Evolutionary conservation across 2,113 vertebrate species (phyloP), one percentile per base, ranked within the genome.

Genomic region (Xiphias gladius): DNA sequence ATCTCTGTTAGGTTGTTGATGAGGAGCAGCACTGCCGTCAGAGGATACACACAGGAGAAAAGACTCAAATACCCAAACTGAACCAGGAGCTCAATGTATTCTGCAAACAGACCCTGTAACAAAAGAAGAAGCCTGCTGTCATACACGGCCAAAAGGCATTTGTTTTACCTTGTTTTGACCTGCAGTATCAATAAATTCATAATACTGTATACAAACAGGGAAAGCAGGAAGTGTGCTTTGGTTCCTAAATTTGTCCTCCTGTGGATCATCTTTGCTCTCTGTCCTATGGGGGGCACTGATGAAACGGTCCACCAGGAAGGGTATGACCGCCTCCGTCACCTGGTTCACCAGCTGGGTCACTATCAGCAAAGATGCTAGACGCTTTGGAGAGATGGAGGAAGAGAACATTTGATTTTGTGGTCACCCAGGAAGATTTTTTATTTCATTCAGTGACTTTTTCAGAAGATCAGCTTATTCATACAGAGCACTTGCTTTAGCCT

Each of bases 1-100:
- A 96, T 96, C 91, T 96, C 96, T 0, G 94, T 96, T 19, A 96
- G 22, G 89, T 96, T 96, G 84, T 96, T 96, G 73, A 96, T 83
- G 65, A 96, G 92, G 79, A 96, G 88, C 64, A 96, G 80, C 16
- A 95, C 79, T 0, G 96, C 95, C 0, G 95, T 96, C 73, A 96
- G 90, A 22, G 96, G 96, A 81, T 95, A 96, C 20, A 96, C 94
- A 17, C 95, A 96, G 26, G 96, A 96, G 91, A 96, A 96, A 13
- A 96, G 95, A 82, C 96, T 96, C 91, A 96, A 81, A 72, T 96
- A 96, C 28, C 96, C 96, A 88, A 96, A 96, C 92, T 96, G 96
- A 82, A 96, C 95, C 90, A 96, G 92, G 65, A 96, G 93, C 88
- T 96, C 96, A 3, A 96, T 96, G 91, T 96, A 96, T 50, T 96